A percentile compares a stretch with the other conserved stretches of the same genome.
Conservation (phyloP, 1,140 invertebrate species). For the Drosophila lacteicornis region DNA sequence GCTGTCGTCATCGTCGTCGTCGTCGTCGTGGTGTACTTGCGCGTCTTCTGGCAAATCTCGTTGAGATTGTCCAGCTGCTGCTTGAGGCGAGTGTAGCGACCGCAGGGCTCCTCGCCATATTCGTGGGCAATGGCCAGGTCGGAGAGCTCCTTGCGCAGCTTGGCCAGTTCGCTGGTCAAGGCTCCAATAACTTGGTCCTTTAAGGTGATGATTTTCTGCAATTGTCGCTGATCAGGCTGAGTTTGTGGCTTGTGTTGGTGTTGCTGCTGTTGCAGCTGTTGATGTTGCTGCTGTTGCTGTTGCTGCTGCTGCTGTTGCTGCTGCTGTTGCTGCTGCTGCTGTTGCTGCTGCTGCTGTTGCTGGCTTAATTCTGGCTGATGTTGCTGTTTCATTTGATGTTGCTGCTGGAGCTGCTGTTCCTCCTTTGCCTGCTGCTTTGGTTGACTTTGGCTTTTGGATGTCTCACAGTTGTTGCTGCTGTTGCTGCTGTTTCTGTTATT, state of each 20-base stretch:
- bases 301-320: constrained; percentile 41
- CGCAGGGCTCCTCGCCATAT: constrained; percentile 81
- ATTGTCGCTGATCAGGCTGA: constrained; percentile 52
- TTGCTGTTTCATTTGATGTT: constrained; percentile 3
- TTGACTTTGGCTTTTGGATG: too few species aligned
- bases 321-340: constrained; percentile 35
- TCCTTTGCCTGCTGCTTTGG: constrained; percentile 5
- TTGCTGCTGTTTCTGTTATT: constrained; percentile 23
- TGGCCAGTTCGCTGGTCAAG: constrained; percentile 78
- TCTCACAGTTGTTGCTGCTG: constrained; percentile 1
- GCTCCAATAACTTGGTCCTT: constrained; percentile 83
- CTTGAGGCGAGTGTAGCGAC: constrained; percentile 78
- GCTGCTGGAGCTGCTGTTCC: constrained; percentile 4
- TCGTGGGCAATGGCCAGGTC: constrained; percentile 82
- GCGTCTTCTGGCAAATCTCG: constrained; percentile 80
- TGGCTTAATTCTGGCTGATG: constrained; percentile 32
- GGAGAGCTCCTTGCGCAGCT: constrained; percentile 81
- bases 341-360: constrained; percentile 11
- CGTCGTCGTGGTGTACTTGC: constrained; percentile 47
- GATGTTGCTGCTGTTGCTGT: constrained; percentile 13
- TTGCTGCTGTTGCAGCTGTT: constrained; percentile 15
- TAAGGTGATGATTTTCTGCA: constrained; percentile 77
- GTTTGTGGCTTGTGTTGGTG: constrained; percentile 13
- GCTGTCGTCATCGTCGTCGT: not conserved
- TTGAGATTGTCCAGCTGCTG: constrained; percentile 81